phyloP scores from a whole-genome alignment of 2,113 vertebrate species.

The Tachysurus vachellii region DNA sequence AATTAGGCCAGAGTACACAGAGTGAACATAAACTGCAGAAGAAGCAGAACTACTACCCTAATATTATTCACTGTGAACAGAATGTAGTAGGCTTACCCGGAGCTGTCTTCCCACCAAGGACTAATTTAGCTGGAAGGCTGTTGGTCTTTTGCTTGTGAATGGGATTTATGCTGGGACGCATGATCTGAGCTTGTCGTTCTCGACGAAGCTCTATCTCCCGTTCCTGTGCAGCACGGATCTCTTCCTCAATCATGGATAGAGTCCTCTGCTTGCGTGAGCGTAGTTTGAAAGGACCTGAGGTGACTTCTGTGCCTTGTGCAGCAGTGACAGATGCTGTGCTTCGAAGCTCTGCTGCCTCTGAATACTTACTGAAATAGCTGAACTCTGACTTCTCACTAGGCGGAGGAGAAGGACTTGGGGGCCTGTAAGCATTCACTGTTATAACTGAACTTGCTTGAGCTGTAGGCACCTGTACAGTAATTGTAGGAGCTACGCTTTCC shows the following conservation, averaged over 20 bases:
- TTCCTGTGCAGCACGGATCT: conserved; percentile 95
- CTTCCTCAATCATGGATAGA: conserved; percentile 97
- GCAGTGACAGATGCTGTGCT: conserved; percentile 85
- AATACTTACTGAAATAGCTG: conserved; percentile 97
- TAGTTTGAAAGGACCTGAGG: conserved; percentile 88
- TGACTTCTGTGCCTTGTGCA: conserved; percentile 81
- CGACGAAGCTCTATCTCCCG: conserved; percentile 95
- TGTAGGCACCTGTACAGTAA: conserved; percentile 60
- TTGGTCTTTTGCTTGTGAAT: conserved; percentile 77
- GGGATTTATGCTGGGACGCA: conserved; percentile 63
- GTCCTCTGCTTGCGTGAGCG: conserved; percentile 94
- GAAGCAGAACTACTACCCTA: neutral
- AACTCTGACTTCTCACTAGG: conserved; percentile 82
- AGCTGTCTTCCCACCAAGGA: conserved; percentile 80
- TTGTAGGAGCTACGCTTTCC: conserved; percentile 77
- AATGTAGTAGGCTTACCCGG: conserved; percentile 76
- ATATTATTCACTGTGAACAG: neutral
- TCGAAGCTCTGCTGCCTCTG: conserved; percentile 90
- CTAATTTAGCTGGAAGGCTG: conserved; percentile 76
- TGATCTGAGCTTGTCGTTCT: conserved; percentile 77
- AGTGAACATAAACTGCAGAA: neutral
- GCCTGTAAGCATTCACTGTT: conserved; percentile 60
- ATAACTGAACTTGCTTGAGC: conserved; percentile 66
- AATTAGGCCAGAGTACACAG: neutral
- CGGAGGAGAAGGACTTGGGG: conserved; percentile 71